Percentiles rank a stretch among this genome's conserved stretches.
These are phyloP conservation scores for Vanessa tameamea DNA, from an alignment of 1,140 invertebrate genomes.

Conservation along the genomic window DNA sequence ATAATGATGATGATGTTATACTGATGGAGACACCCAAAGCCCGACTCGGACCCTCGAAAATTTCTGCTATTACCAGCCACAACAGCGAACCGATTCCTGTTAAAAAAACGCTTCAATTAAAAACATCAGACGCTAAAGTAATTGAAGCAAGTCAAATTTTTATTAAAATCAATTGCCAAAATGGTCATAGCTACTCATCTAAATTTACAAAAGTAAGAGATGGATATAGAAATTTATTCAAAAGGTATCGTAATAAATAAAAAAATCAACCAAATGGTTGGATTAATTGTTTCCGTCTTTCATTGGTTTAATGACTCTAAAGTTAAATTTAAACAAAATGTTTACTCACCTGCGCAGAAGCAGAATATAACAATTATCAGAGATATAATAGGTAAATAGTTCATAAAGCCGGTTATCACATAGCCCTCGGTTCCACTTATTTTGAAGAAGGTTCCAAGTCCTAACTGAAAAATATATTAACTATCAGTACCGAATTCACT, in stretches of 20 bases:
- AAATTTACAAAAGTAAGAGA: too few relatives aligned
- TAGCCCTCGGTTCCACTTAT: slow-evolving; percentile 33
- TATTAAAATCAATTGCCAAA: too few relatives aligned
- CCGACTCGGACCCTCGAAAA: slow-evolving; percentile 58
- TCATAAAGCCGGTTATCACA: slow-evolving; percentile 49
- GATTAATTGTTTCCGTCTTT: too few relatives aligned
- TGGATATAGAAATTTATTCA: too few relatives aligned
- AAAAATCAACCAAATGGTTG: too few relatives aligned
- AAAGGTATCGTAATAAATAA: too few relatives aligned
- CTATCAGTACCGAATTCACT: too few relatives aligned
- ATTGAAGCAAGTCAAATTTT: too few relatives aligned
- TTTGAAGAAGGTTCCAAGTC: slow-evolving; percentile 57
- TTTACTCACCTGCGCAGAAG: slow-evolving; percentile 54
- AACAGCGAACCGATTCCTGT: slow-evolving; percentile 61
- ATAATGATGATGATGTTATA: slow-evolving; percentile 80
- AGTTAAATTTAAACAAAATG: background rate
- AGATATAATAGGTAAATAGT: slow-evolving; percentile 57
- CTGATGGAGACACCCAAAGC: slow-evolving; percentile 46
- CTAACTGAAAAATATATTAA: slow-evolving; percentile 45
- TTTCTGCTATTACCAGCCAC: slow-evolving; percentile 56
- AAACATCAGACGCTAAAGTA: background rate
- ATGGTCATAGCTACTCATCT: too few relatives aligned
- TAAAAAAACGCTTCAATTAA: slow-evolving; percentile 25
- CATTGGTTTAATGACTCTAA: too few relatives aligned
- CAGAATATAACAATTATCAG: slow-evolving; percentile 55